Base-by-base conservation (phyloP, 2,113 vertebrate genomes). In the Rhynchomys soricoides region DNA sequence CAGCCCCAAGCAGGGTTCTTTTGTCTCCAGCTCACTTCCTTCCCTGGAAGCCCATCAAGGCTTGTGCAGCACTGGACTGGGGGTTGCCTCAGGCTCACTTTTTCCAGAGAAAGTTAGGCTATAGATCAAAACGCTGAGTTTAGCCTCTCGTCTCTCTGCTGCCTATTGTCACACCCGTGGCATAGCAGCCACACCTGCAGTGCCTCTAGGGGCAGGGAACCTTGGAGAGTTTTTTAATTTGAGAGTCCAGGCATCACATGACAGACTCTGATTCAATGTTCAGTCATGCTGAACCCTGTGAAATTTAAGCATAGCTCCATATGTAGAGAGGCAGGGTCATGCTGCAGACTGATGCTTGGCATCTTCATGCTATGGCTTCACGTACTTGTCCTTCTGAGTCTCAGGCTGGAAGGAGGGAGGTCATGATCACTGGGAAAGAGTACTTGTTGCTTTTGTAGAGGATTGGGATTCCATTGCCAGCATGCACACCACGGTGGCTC, bases 241-340 rank as follows among this genome's bases (percentile, higher is more conserved):
- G n/a, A 45, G 73, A 31, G 7, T 43, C 9, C 6, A 40, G 12
- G 8, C 3, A 19, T 13, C 55, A 4, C 68, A 0, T 26, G 22
- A n/a, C 37, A 57, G n/a, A 26, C 57, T 70, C 57, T 77, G 43
- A 21, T 8, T 86, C 50, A 48, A 40, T 19, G 6, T 50, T 21
- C 15, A 17, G 1, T 59, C 50, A 10, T 0, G 0, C 0, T 7
- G 3, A 17, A 68, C 29, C 85, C 19, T 4, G 12, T 10, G 74
- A 48, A 45, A 16, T 3, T 15, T 15, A 48, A 52, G 29, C 26
- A 19, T 12, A 8, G 0, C 21, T 5, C 1, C 0, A 7, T 19
- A 5, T 17, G 12, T 70, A 26, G 19, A 95, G 31, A 5, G 15
- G 8, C 9, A 9, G 34, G 45, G 45, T 16, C 13, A 45, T 8